A percentile compares a stretch with the other conserved stretches of the same genome.
Conservation (phyloP, 2,888 invertebrate genomes). For the Sphaerophoria taeniata region DNA sequence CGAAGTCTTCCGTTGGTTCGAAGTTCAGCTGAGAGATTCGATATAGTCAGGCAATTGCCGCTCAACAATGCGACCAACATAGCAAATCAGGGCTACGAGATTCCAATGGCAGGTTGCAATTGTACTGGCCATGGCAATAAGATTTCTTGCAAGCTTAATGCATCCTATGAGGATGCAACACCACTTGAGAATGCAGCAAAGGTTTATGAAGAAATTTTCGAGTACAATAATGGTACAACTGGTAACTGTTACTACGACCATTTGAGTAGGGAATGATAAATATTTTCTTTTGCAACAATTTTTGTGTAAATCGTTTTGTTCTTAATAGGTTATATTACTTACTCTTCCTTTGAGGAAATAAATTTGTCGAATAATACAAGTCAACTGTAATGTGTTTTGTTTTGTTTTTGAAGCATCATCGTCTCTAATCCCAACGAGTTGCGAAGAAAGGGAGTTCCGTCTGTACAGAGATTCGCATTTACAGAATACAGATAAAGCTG, state of each 20-base stretch:
- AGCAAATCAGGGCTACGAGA: constrained; percentile 78
- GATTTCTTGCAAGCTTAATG: constrained; percentile 76
- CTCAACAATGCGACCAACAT: constrained; percentile 64
- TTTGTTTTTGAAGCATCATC: too few relatives aligned
- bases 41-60: constrained; percentile 78
- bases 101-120: constrained; percentile 79
- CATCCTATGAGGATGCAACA: constrained; percentile 79
- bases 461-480: too few relatives aligned
- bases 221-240: constrained; percentile 45
- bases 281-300: background rate
- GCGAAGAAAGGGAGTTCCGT: too few relatives aligned
- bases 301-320: too few relatives aligned
- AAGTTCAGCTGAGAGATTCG: constrained; percentile 78
- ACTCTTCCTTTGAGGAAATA: too few relatives aligned
- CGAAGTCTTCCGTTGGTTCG: constrained; percentile 73
- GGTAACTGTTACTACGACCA: constrained; percentile 75
- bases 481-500: too few relatives aligned
- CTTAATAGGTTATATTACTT: too few relatives aligned
- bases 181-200: constrained; percentile 77
- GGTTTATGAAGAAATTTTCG: constrained; percentile 80
- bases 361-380: too few relatives aligned
- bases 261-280: constrained; percentile 46
- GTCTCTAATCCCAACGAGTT: too few relatives aligned
- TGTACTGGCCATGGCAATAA: constrained; percentile 75
- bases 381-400: too few relatives aligned